Evolutionary conservation across 2,113 vertebrate genomes (phyloP), one percentile per base, ranked within the genome.

Genomic region (Cyphomyrus discorhynchus): DNA sequence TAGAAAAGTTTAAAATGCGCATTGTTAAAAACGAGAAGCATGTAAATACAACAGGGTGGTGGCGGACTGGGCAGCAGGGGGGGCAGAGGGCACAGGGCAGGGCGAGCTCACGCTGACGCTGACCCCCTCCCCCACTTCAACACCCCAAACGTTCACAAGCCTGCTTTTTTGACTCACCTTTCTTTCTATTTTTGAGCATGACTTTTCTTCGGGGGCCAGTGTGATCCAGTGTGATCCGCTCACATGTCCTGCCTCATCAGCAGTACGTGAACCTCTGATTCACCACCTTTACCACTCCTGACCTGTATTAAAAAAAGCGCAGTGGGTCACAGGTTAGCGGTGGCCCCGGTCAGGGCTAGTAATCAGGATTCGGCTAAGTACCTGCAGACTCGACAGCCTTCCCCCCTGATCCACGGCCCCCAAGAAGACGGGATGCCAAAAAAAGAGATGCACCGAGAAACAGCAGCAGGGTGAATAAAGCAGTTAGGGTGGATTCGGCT

Each of bases 401-500:
- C 53, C 15, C 21, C 39, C 6, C 31, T 0, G 11, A 17, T 58
- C 31, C 17, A 9, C 3, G 9, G 31, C 17, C 21, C 52, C 52
- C 24, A 35, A 86, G 27, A 50, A 86, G 53, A 88, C 53, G 2
- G 19, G 39, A 58, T 31, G 17, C 53, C 52, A 88, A 62, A 58
- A 86, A 52, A 45, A 47, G 21, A 52, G 47, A 84, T 9, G 35
- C 4, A 11, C 5, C 6, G n/a, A 53, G 47, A 31, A 86, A 21
- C n/a, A 50, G 3, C 85, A 31, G n/a, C 95, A 93, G 95, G 86
- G n/a, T 10, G 86, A 88, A 58, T 42, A 62, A 62, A 62, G 53
- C 39, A 45, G 35, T 45, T 47, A 45, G 15, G 13, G 85, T 87
- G 8, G 85, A 42, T 50, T 96, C 96, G 95, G 96, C 97, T 99